These are phyloP conservation scores for Scotopteryx bipunctaria DNA, from an alignment of 2,888 invertebrate species.

Conservation along the genomic window DNA sequence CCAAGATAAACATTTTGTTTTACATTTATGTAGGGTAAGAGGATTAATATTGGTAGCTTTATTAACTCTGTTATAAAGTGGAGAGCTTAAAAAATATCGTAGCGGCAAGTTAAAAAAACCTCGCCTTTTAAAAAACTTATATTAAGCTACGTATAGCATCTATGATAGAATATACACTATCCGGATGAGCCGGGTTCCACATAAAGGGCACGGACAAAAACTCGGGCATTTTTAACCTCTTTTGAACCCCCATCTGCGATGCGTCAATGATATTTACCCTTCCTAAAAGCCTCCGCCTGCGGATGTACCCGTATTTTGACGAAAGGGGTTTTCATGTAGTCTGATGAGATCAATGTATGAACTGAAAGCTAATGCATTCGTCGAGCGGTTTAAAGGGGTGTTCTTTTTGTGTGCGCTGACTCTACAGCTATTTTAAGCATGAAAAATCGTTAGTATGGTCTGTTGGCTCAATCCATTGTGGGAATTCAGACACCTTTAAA, in stretches of 20 bases:
- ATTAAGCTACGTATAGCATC: too few species aligned
- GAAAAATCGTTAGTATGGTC: neutral
- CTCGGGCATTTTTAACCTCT: constrained; percentile 62
- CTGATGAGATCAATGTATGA: constrained; percentile 49
- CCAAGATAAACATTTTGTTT: too few species aligned
- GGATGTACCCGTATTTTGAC: constrained; percentile 39
- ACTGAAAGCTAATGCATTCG: constrained; percentile 34
- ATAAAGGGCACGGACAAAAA: constrained; percentile 60
- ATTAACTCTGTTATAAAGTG: too few species aligned
- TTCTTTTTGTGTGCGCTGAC: neutral
- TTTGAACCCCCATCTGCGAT: constrained; percentile 63
- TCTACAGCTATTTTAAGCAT: neutral
- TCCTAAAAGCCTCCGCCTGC: constrained; percentile 65
- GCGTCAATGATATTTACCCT: constrained; percentile 76
- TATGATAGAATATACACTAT: too few species aligned
- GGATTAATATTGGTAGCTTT: too few species aligned
- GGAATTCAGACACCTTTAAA: neutral
- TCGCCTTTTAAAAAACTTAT: too few species aligned
- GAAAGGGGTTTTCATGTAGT: constrained; percentile 50
- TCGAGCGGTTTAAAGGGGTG: constrained; percentile 13
- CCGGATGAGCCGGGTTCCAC: constrained; percentile 42
- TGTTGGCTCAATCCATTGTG: neutral
- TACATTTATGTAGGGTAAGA: too few species aligned
- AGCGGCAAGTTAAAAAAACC: too few species aligned
- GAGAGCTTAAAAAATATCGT: too few species aligned